Conservation (phyloP, 2,797 vertebrate species). For the Sebastes cheni region DNA sequence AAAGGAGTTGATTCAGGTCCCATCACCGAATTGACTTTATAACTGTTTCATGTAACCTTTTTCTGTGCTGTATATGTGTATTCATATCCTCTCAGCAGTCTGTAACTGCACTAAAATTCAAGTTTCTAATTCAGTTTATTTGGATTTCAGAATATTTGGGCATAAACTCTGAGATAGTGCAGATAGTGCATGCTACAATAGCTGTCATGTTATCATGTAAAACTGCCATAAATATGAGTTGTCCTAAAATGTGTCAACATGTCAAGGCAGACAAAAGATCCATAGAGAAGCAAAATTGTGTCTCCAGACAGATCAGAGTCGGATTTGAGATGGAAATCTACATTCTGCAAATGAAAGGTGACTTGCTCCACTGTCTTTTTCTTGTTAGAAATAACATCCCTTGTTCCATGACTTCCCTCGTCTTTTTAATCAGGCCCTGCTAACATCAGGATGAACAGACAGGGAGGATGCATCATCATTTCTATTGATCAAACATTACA, state of each 20-base stretch:
- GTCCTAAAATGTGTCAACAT: neutral
- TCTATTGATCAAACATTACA: conserved; percentile 64
- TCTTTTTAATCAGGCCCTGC: neutral
- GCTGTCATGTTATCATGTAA: neutral
- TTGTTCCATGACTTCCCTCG: neutral
- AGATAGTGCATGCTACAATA: neutral
- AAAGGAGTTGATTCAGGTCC: neutral
- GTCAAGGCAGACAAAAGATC: neutral
- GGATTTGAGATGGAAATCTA: neutral
- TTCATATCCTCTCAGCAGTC: neutral
- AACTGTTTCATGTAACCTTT: neutral
- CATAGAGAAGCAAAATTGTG: neutral
- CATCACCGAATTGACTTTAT: neutral
- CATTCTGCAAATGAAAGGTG: neutral
- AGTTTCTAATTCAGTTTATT: neutral
- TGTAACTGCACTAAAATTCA: neutral
- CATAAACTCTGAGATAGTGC: neutral
- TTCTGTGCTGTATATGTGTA: neutral
- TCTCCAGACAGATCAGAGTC: neutral
- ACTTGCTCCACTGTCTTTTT: neutral
- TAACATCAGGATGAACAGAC: conserved; percentile 19
- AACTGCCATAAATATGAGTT: neutral
- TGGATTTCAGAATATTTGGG: neutral
- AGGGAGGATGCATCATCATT: conserved; percentile 41
- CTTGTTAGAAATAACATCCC: neutral